Percentiles rank a stretch among this genome's conserved stretches.
phyloP scores from a whole-genome alignment of 2,113 vertebrate species.

The Engraulis encrasicolus region DNA sequence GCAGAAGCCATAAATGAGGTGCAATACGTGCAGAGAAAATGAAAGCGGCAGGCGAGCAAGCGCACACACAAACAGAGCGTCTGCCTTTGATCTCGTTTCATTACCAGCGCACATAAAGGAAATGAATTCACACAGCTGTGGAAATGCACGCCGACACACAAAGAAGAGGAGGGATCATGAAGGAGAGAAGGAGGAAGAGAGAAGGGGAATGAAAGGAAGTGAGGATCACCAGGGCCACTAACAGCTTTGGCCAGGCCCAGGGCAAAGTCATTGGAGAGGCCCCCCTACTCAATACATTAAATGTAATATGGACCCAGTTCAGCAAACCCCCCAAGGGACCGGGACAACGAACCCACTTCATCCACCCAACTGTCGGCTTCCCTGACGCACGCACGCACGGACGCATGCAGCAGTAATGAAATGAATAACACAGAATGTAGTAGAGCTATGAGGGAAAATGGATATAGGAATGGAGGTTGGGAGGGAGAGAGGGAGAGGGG shows the following conservation, averaged over 20 bases:
- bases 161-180: not conserved
- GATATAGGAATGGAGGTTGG: no score
- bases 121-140: not conserved
- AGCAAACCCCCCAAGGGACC: no score
- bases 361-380: no score
- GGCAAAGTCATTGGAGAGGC: no score
- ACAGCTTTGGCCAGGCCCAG: no score
- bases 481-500: no score
- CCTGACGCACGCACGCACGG: no score
- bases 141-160: not conserved
- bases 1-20: not conserved
- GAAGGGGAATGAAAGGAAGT: not conserved
- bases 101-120: not conserved
- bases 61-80: not conserved
- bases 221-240: no score
- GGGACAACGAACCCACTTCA: no score
- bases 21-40: not conserved
- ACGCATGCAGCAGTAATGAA: not conserved
- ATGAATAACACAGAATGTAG: not conserved
- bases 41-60: not conserved
- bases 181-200: not conserved
- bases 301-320: no score
- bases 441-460: not conserved
- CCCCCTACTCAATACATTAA: no score
- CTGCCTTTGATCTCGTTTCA: constrained; percentile 7